These are phyloP conservation scores for Neolamprologus ventralis DNA, from an alignment of 2,113 vertebrate species.

Conservation along the genomic window DNA sequence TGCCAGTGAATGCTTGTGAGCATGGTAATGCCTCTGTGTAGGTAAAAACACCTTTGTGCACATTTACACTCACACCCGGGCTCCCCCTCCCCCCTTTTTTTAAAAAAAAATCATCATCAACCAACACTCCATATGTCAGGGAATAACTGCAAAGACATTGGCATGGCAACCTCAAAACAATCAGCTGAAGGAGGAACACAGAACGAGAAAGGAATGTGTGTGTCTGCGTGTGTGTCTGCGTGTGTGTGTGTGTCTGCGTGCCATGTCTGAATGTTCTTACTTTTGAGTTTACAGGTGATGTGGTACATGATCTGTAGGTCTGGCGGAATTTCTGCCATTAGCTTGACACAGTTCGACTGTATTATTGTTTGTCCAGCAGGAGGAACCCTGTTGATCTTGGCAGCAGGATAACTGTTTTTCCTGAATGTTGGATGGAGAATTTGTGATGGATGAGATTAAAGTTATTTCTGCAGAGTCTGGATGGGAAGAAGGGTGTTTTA, in stretches of 20 bases:
- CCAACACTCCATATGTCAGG: neutral
- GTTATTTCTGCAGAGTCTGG: neutral
- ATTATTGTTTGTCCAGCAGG: constrained; percentile 43
- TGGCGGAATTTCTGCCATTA: constrained; percentile 22
- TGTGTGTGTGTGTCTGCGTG: accelerated
- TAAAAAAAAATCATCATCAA: neutral
- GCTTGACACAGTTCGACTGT: constrained; percentile 30
- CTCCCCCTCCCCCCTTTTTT: too few species aligned
- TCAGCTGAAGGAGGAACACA: neutral
- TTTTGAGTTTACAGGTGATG: constrained; percentile 2
- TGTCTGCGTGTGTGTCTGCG: too few species aligned
- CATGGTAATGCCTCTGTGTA: neutral
- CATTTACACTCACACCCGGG: neutral
- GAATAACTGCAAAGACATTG: neutral
- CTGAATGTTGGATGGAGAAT: neutral
- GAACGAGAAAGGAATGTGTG: neutral
- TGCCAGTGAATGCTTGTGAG: neutral
- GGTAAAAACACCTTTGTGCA: neutral
- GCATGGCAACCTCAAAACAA: constrained; percentile 19
- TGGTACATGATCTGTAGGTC: constrained; percentile 17
- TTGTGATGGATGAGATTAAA: constrained; percentile 2
- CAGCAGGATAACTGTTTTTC: constrained; percentile 1
- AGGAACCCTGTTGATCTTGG: constrained; percentile 37
- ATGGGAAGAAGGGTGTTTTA: neutral
- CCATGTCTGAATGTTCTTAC: neutral